Evolutionary conservation across 30 jellyfish, hydroid and myxozoan genomes (phyloP), one percentile per base, ranked within the genome.

Genomic region (Nemopilema nomurai): DNA sequence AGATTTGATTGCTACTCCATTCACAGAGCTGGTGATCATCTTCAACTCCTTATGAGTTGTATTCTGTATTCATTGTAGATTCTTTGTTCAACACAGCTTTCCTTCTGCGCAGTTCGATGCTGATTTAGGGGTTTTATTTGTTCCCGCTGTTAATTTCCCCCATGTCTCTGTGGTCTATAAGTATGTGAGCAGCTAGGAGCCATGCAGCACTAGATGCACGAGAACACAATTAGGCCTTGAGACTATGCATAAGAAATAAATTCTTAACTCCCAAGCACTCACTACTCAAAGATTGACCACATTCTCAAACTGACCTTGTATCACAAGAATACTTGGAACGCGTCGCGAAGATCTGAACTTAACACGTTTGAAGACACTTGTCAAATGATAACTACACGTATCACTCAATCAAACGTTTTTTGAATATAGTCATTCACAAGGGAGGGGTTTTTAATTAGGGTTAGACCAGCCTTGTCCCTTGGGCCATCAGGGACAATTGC

Each of bases 11-110:
- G 69, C 63, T 8, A 7, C 77, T 27, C 21, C 17, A 51, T 73
- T 70, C 33, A 73, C 51, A 22, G 19, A 41, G 23, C 83, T 31
- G 83, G 83, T 73, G 83, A 30, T 41, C 50, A 21, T 29, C 70
- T 28, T 71, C 70, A 73, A 41, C 63, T 3, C 57, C 9, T 3
- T 41, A 41, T 41, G 57, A 41, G 57, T 3, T 41, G 13, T 41
- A 41, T 41, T 41, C 57, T 41, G 57, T 41, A 41, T 41, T 41
- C 9, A 41, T 41, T 3, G 57, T 41, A 6, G 57, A 41, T 13
- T 41, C 57, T 41, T 41, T 3, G 13, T 41, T 41, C 13, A 6
- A 41, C 57, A 6, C 57, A 41, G 57, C 57, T 41, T 3, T 41
- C 57, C 57, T 41, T 41, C 6, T 41, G 9, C 57, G 13, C 13